phyloP scores from a whole-genome alignment of 2,888 invertebrate genomes.

The Drosophila quasianomalipes region DNA sequence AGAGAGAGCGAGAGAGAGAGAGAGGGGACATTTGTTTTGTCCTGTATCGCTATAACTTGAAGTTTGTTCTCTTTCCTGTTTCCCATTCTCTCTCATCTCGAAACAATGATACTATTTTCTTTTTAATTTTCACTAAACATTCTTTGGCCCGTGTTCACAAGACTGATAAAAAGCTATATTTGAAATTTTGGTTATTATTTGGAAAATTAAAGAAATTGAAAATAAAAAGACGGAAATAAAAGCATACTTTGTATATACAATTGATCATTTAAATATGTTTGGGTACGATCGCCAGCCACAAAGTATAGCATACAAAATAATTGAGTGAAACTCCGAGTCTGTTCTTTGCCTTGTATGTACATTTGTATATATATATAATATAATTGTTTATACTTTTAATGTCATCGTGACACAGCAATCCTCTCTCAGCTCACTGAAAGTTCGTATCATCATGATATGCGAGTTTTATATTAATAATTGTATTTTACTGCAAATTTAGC shows the following conservation, averaged over 20 bases:
- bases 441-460: background rate
- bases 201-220: background rate
- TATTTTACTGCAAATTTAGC: no score
- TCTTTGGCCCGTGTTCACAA: background rate
- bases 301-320: background rate
- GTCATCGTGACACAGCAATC: background rate
- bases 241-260: background rate
- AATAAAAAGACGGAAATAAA: background rate
- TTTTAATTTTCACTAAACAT: background rate
- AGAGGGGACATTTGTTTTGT: background rate
- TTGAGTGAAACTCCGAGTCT: background rate
- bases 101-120: background rate
- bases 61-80: background rate
- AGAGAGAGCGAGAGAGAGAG: background rate
- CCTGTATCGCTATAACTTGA: background rate
- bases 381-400: background rate
- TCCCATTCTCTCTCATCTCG: background rate
- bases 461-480: no score
- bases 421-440: slow-evolving; percentile 10
- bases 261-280: background rate
- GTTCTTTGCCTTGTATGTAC: background rate
- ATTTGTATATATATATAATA: background rate
- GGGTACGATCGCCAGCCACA: background rate
- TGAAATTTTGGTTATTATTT: background rate
- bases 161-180: background rate